Conservation (phyloP, 1,140 invertebrate species). For the Goniozus legneri region DNA sequence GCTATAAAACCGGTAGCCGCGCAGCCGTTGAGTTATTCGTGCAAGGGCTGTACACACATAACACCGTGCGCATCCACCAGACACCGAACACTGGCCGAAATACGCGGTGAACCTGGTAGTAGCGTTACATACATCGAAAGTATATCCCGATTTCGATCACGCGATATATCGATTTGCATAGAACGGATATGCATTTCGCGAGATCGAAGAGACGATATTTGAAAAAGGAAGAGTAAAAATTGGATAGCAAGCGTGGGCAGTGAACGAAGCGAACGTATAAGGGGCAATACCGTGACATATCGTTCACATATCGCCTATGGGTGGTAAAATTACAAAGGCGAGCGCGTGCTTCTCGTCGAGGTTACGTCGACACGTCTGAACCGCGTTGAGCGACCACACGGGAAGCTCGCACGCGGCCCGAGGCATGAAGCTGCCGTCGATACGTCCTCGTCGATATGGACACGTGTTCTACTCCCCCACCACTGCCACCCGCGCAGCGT, state of each 20-base stretch:
- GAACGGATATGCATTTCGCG: too few species aligned
- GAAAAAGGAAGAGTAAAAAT: too few species aligned
- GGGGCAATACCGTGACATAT: too few species aligned
- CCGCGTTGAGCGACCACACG: slow-evolving; percentile 34
- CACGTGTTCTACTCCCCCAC: slow-evolving; percentile 32
- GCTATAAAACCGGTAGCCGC: slow-evolving; percentile 26
- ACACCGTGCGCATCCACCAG: slow-evolving; percentile 12
- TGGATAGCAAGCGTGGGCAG: too few species aligned
- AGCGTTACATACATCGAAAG: too few species aligned
- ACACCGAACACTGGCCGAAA: too few species aligned
- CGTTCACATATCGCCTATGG: too few species aligned
- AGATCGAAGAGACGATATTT: too few species aligned
- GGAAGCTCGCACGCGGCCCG: slow-evolving; percentile 30
- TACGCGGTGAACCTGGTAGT: too few species aligned
- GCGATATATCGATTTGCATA: too few species aligned
- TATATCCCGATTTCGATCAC: too few species aligned
- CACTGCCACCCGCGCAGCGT: slow-evolving; percentile 19
- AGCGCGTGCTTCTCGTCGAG: not conserved
- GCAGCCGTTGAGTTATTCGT: slow-evolving; percentile 22
- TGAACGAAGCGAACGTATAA: too few species aligned
- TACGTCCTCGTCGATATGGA: slow-evolving; percentile 44
- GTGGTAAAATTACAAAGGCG: slow-evolving; percentile 5
- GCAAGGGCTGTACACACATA: slow-evolving; percentile 17
- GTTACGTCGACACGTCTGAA: not conserved
- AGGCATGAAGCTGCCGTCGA: slow-evolving; percentile 30